phyloP scores from a whole-genome alignment of 2,888 invertebrate genomes.

The Eupithecia tripunctaria region DNA sequence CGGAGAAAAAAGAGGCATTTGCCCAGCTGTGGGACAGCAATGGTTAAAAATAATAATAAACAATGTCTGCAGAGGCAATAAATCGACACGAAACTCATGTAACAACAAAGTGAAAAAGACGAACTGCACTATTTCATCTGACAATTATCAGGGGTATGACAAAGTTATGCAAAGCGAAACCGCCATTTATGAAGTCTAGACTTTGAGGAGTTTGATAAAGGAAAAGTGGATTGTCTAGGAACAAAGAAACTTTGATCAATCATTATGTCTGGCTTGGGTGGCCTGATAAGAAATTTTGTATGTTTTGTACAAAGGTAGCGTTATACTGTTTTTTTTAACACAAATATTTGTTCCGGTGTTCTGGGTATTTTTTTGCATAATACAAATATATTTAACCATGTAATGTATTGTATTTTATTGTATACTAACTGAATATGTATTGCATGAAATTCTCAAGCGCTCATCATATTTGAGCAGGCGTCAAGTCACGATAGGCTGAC shows the following conservation, averaged over 20 bases:
- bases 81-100: not conserved
- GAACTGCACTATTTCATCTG: not conserved
- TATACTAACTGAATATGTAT: too few relatives aligned
- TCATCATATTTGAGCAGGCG: not conserved
- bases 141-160: not conserved
- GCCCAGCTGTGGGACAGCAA: too few relatives aligned
- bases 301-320: not conserved
- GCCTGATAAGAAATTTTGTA: not conserved
- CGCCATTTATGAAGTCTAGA: constrained; percentile 1
- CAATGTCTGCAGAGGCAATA: not conserved
- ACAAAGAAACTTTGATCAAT: constrained; percentile 7
- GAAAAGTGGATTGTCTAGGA: constrained; percentile 10
- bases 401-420: too few relatives aligned
- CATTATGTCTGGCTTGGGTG: not conserved
- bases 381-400: too few relatives aligned
- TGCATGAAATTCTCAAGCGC: not conserved
- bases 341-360: too few relatives aligned
- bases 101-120: not conserved
- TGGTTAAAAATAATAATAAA: too few relatives aligned
- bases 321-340: not conserved
- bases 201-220: not conserved
- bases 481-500: not conserved
- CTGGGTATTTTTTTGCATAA: too few relatives aligned
- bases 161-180: not conserved
- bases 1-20: too few relatives aligned